These are phyloP conservation scores for Gnathonemus echidnorhynchus DNA, from an alignment of 2,113 vertebrate genomes.

Conservation along the genomic window DNA sequence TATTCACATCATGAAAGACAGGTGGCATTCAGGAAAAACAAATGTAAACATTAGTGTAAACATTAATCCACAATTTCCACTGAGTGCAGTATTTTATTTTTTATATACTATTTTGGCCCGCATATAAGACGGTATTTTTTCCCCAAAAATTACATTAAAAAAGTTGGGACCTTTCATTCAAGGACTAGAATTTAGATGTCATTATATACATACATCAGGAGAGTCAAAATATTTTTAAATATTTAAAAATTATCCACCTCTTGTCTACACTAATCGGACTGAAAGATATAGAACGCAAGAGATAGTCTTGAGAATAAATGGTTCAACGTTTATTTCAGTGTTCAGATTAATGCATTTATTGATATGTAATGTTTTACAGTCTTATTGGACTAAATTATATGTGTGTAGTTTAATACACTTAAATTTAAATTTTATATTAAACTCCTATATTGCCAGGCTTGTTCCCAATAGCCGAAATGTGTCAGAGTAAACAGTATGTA, in stretches of 20 bases:
- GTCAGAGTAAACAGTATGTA: not conserved
- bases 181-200: not conserved
- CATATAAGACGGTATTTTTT: not conserved
- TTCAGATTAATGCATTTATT: not conserved
- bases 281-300: not conserved
- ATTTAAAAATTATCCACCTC: not conserved
- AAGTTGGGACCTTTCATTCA: not conserved
- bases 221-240: not conserved
- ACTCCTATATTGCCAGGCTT: not conserved
- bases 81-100: not conserved
- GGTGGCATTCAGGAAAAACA: not conserved
- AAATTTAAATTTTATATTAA: not conserved
- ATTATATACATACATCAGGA: not conserved
- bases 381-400: not conserved
- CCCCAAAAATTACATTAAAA: not conserved
- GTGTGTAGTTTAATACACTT: not conserved
- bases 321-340: not conserved
- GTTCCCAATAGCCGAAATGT: not conserved
- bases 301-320: not conserved
- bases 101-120: not conserved
- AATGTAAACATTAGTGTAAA: not conserved
- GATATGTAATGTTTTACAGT: not conserved
- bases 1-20: not conserved
- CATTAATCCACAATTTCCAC: not conserved
- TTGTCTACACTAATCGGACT: not conserved